These are phyloP conservation scores for Callosobruchus maculatus DNA, from an alignment of 2,888 invertebrate species.

Conservation along the genomic window DNA sequence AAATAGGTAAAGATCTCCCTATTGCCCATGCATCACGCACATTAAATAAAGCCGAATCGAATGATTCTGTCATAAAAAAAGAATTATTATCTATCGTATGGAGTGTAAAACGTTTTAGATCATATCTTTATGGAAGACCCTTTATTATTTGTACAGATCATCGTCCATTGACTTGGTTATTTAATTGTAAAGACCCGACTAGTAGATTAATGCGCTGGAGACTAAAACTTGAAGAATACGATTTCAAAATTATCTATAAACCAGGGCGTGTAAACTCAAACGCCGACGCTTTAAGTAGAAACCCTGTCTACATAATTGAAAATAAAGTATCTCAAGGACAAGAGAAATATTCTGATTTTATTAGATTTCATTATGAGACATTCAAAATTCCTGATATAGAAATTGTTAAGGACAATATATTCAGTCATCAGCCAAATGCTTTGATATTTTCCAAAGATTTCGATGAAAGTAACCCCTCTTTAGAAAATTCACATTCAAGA, in stretches of 20 bases:
- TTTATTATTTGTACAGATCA: constrained; percentile 42
- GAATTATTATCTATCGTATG: constrained; percentile 42
- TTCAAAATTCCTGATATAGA: too few relatives aligned
- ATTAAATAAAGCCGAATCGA: constrained; percentile 35
- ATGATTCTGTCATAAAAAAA: constrained; percentile 40
- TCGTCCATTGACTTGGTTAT: constrained; percentile 37
- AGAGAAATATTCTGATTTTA: too few relatives aligned
- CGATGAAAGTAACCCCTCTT: too few relatives aligned
- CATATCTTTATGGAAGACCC: constrained; percentile 40
- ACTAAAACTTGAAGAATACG: constrained; percentile 33
- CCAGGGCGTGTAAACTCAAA: constrained; percentile 5
- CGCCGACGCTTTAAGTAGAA: constrained; percentile 7
- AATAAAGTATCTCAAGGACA: too few relatives aligned
- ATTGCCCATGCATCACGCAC: constrained; percentile 40
- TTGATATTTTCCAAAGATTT: too few relatives aligned
- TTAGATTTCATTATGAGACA: constrained; percentile 22
- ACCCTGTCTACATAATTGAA: too few relatives aligned
- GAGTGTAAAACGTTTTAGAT: constrained; percentile 37
- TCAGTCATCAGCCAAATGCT: too few relatives aligned
- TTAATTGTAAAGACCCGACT: constrained; percentile 32
- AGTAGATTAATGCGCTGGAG: constrained; percentile 35
- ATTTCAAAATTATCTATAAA: constrained; percentile 22
- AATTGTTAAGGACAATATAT: too few relatives aligned
- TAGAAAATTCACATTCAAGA: too few relatives aligned
- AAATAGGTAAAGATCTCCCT: constrained; percentile 30